Base-by-base conservation (phyloP, 2,888 invertebrate species). In the Agrotis exclamationis region DNA sequence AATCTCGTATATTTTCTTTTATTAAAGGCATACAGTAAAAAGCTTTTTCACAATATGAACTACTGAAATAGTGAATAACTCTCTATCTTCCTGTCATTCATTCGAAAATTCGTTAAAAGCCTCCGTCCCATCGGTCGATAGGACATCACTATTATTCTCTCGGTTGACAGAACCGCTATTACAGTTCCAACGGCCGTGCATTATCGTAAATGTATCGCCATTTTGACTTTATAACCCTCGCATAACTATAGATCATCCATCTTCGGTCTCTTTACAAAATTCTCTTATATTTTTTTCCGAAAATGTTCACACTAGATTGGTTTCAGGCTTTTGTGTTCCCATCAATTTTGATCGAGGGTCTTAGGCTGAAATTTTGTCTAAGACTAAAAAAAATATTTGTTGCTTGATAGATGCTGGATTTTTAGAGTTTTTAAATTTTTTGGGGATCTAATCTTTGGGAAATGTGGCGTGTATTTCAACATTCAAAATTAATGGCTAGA, bases 201-300 rank as follows among this genome's bases (percentile, higher is more conserved):
- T 93, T 93, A 93, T 89, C 90, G 90, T 89, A 90, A 93, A 93
- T 91, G 92, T 93, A 92, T 92, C 89, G 91, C 88, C 89, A 87
- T 90, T 93, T 91, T 91, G 91, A 91, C 91, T 92, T 92, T 92
- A 92, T 90, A 89, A 88, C 87, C 87, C 87, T 84, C 86, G 85
- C 87, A 89, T 91, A 90, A 90, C 88, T 87, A 84, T 80, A 80
- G 79, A 79, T 74, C 54, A 89, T 91, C 86, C 84, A 84, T 91
- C 88, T 88, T 80, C 70, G 77, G 80, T 76, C 79, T 79, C 75
- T 85, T 86, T 79, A 85, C 82, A 82, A 83, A 84, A 84, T 86
- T 81, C 80, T 81, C 65, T 76, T 53, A 64, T 66, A 67, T 68
- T 78, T 82, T 58, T 84, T 85, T 73, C 33, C 1, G 24, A 79